Percentiles rank a stretch among this genome's conserved stretches.
These are phyloP conservation scores for Hippocampus zosterae DNA, from an alignment of 2,113 vertebrate species.

Conservation along the genomic window DNA sequence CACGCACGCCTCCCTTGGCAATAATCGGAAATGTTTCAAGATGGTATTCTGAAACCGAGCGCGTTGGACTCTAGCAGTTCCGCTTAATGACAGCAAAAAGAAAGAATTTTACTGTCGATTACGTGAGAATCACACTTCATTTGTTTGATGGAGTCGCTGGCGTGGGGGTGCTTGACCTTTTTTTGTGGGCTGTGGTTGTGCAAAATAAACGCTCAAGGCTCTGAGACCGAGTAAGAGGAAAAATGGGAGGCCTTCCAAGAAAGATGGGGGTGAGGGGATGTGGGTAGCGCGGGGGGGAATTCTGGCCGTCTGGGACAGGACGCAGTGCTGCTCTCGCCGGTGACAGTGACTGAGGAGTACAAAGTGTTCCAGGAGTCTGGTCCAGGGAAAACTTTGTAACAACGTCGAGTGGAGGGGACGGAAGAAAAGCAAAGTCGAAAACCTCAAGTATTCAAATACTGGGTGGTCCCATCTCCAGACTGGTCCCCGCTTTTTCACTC, in stretches of 20 bases:
- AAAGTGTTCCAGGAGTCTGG: conserved; percentile 60
- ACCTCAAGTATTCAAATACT: conserved; percentile 68
- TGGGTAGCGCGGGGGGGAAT: conserved; percentile 16
- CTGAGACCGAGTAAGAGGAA: conserved; percentile 35
- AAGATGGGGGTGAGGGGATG: conserved; percentile 7
- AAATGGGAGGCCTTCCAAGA: conserved; percentile 45
- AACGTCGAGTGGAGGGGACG: conserved; percentile 53
- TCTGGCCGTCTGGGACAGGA: conserved; percentile 61
- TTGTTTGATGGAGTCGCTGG: conserved; percentile 41
- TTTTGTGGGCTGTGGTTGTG: conserved; percentile 34
- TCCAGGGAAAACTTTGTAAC: conserved; percentile 63
- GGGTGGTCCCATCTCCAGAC: conserved; percentile 67
- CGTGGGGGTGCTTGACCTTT: conserved; percentile 29
- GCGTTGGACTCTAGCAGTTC: background rate
- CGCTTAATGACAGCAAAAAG: background rate
- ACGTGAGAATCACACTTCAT: conserved; percentile 51
- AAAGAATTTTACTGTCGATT: conserved; percentile 23
- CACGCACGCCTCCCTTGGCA: too few relatives aligned
- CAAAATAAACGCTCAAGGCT: conserved; percentile 39
- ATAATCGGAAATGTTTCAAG: too few relatives aligned
- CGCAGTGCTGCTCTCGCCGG: conserved; percentile 47
- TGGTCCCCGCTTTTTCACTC: conserved; percentile 22
- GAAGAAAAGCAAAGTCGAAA: conserved; percentile 64
- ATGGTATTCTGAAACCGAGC: background rate
- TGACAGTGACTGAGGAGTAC: conserved; percentile 69